Evolutionary conservation across 2,888 invertebrate species (phyloP), one percentile per base, ranked within the genome.

Genomic region (Drosophila lutescens): DNA sequence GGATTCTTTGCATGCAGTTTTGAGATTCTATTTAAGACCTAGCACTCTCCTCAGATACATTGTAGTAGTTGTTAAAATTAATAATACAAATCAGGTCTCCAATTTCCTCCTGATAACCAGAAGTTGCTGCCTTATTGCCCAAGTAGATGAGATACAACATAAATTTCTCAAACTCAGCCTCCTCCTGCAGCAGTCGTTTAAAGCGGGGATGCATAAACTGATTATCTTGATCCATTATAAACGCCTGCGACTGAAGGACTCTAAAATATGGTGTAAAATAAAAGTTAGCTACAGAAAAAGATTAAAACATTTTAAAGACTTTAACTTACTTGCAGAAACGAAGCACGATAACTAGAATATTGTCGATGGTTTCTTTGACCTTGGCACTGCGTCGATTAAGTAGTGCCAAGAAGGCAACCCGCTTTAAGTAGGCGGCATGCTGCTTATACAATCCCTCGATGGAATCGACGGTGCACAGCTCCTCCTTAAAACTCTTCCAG

Each of bases 361-460:
- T 95, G 59, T 95, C 94, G 38, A 97, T 92, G 0, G 95, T 93
- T 77, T 95, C 95, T 90, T 95, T 94, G 38, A 96, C 94, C 3
- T 95, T 95, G 32, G 94, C 93, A 34, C 95, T 95, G 56, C 95
- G 93, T 61, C 95, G 94, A 79, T 95, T 96, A 5, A 97, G 90
- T 80, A 96, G 93, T 78, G 96, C 96, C 79, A 96, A 93, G 80
- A 96, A 96, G 41, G 95, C 90, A 41, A 97, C 94, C 76, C 95
- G 95, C 91, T 96, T 97, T 4, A 97, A 93, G 86, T 97, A 97
- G 0, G 92, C 93, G 10, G 95, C 95, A 79, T 97, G 96, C 26
- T 94, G 94, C 13, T 94, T 93, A 80, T 96, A 96, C 15, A 97
- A 92, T 71, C 95, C 95, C 83, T 97, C 96, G 9, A 97, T 90